These are phyloP conservation scores for Andricus quercusramuli DNA, from an alignment of 2,888 invertebrate genomes.

Conservation along the genomic window DNA sequence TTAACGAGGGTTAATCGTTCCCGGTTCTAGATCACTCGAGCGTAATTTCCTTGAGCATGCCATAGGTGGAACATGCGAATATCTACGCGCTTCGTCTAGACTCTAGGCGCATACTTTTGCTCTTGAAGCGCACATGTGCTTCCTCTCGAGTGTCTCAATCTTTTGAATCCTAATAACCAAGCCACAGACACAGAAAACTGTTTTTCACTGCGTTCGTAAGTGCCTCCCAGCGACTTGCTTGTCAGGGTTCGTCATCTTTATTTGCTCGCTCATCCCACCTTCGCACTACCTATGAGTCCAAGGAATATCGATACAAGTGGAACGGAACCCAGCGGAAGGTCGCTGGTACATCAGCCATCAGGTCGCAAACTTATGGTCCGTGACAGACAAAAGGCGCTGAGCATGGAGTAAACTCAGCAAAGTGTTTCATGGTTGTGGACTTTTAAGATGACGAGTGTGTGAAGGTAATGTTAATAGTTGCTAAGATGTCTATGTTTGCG, in stretches of 20 bases:
- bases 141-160: conserved; percentile 11
- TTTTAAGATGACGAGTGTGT: conserved; percentile 20
- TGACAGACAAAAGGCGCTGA: conserved; percentile 35
- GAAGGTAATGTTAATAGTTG: conserved; percentile 8
- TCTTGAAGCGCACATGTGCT: conserved; percentile 44
- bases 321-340: conserved; percentile 36
- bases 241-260: conserved; percentile 48
- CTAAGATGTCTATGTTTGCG: neutral
- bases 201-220: conserved; percentile 48
- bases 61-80: conserved; percentile 50
- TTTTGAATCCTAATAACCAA: neutral
- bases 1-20: conserved; percentile 51
- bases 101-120: conserved; percentile 23
- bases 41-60: conserved; percentile 53
- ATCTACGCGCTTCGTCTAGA: conserved; percentile 27
- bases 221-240: conserved; percentile 47
- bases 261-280: conserved; percentile 44
- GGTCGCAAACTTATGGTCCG: conserved; percentile 33
- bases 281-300: conserved; percentile 36
- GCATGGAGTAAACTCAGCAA: conserved; percentile 15
- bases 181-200: neutral
- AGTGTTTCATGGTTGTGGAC: conserved; percentile 38
- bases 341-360: conserved; percentile 36
- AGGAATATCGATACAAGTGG: conserved; percentile 38
- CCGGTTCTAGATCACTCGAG: conserved; percentile 44